Percentiles rank a stretch among this genome's conserved stretches.
Conservation (phyloP, 2,113 vertebrate species). For the Myrmecophaga tridactyla region DNA sequence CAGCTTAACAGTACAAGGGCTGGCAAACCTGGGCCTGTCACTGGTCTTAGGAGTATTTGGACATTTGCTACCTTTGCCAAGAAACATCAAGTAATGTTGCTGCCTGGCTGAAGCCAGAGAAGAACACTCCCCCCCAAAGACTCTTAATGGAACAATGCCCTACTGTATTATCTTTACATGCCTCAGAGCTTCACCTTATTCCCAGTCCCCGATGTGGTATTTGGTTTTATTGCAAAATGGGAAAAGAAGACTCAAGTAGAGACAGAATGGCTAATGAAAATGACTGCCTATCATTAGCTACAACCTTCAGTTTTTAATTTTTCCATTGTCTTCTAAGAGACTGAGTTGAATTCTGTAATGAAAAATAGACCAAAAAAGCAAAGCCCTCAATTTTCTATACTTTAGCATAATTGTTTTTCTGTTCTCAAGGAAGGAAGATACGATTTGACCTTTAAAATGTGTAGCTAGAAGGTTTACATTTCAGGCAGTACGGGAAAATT, state of each 20-base stretch:
- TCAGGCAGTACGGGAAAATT: background rate
- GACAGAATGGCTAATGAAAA: slow-evolving; percentile 37
- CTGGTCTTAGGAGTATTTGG: background rate
- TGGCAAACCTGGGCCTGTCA: background rate
- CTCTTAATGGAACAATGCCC: background rate
- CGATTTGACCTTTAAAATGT: slow-evolving; percentile 64
- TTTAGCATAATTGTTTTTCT: slow-evolving; percentile 56
- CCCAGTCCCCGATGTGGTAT: background rate
- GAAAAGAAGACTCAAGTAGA: slow-evolving; percentile 25
- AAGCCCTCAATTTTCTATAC: slow-evolving; percentile 51
- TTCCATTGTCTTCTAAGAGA: slow-evolving; percentile 54
- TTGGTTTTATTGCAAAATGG: slow-evolving; percentile 53
- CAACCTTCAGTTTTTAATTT: slow-evolving; percentile 26
- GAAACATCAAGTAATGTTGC: background rate
- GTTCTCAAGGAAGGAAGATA: slow-evolving; percentile 47
- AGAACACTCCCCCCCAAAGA: background rate
- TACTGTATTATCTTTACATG: background rate
- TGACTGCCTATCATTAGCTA: slow-evolving; percentile 4
- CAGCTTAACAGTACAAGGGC: background rate
- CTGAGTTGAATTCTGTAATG: slow-evolving; percentile 28
- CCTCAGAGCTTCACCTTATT: background rate
- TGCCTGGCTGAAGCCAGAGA: background rate
- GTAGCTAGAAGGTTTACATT: slow-evolving; percentile 46
- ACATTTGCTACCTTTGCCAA: background rate
- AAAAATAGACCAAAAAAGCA: slow-evolving; percentile 30